Evolutionary conservation across 2,797 vertebrate species (phyloP).

Genomic region (Poeciliopsis turneri): DNA sequence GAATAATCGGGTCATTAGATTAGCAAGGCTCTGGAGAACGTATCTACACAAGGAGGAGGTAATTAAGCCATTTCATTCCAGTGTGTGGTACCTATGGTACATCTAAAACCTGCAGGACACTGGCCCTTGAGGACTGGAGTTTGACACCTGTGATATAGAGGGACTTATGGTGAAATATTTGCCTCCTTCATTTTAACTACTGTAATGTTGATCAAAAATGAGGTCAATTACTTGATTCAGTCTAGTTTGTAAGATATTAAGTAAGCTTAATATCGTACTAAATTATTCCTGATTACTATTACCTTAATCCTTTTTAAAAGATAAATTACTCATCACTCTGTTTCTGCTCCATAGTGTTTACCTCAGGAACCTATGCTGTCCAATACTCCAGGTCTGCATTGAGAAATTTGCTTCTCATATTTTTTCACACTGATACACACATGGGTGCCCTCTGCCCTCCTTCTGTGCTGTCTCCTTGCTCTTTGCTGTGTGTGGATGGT

Average conservation of each 20-base stretch:
- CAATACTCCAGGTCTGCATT: background rate
- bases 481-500: conserved; percentile 17
- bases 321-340: background rate
- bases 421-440: background rate
- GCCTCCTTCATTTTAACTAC: background rate
- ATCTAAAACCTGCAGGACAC: too few species aligned
- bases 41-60: too few species aligned
- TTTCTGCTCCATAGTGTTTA: background rate
- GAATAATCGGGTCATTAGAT: too few species aligned
- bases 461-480: conserved; percentile 13
- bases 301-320: background rate
- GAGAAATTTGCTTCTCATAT: background rate
- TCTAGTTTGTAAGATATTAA: background rate
- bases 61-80: too few species aligned
- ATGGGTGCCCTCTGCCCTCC: background rate
- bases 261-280: background rate
- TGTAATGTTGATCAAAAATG: background rate
- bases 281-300: background rate
- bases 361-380: background rate
- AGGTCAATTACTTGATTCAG: background rate
- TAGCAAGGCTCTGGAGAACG: too few species aligned
- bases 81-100: too few species aligned
- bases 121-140: too few species aligned
- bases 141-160: too few species aligned
- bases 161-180: background rate